Percentiles rank a stretch among this genome's conserved stretches.
phyloP scores from a whole-genome alignment of 2,888 invertebrate genomes.

The Galerucella nymphaeae region DNA sequence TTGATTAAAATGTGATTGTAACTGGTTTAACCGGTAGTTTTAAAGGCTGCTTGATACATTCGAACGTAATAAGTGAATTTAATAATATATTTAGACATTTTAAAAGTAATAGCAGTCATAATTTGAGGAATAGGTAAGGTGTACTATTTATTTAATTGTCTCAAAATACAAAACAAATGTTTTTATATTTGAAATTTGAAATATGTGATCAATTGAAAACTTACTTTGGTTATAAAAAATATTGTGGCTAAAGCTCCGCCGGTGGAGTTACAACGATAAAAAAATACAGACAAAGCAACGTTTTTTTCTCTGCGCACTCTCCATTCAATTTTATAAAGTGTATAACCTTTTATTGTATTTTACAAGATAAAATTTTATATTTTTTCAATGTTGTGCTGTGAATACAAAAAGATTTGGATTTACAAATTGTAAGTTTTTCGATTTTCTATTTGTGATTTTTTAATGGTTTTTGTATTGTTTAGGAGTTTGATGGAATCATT shows the following conservation, averaged over 20 bases:
- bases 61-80: too few species aligned
- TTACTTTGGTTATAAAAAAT: slow-evolving; percentile 1
- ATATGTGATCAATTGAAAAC: slow-evolving; percentile 16
- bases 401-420: background rate
- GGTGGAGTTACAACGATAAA: too few species aligned
- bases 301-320: background rate
- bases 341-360: background rate
- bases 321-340: background rate
- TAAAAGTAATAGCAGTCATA: too few species aligned
- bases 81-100: too few species aligned
- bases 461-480: slow-evolving; percentile 22
- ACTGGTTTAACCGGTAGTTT: slow-evolving; percentile 9
- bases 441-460: slow-evolving; percentile 34
- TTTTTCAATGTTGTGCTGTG: slow-evolving; percentile 16
- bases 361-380: background rate
- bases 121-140: too few species aligned
- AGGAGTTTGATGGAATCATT: slow-evolving; percentile 26
- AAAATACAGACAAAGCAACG: too few species aligned
- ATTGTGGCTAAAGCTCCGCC: too few species aligned
- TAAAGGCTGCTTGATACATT: background rate
- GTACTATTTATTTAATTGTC: too few species aligned
- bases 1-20: slow-evolving; percentile 16
- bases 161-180: too few species aligned
- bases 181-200: too few species aligned
- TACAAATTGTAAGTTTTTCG: slow-evolving; percentile 27